Conservation (phyloP, 2,113 vertebrate species). For the human (Homo sapiens) region GRCh38 chr2:26504001-26504500, state of each 20-base stretch:
- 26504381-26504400: not conserved
- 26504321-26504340: not conserved
- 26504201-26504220: not conserved
- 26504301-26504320: not conserved
- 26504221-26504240: not conserved
- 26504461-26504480: not conserved
- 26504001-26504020: not conserved
- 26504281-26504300: not conserved
- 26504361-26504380: not conserved
- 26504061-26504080: not conserved
- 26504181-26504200: not conserved
- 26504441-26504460: not conserved
- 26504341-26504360: not conserved
- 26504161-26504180: not conserved
- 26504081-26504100: not conserved
- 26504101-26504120: not conserved
- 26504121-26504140: not conserved
- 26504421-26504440: not conserved
- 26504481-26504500: not conserved
- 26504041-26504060: not conserved
- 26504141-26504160: not conserved
- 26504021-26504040: not conserved
- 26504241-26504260: not conserved
- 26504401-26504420: not conserved
- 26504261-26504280: not conserved